Evolutionary conservation across 2,797 vertebrate genomes (phyloP), one percentile per base, ranked within the genome.

Genomic region (Holocentrus rufus): DNA sequence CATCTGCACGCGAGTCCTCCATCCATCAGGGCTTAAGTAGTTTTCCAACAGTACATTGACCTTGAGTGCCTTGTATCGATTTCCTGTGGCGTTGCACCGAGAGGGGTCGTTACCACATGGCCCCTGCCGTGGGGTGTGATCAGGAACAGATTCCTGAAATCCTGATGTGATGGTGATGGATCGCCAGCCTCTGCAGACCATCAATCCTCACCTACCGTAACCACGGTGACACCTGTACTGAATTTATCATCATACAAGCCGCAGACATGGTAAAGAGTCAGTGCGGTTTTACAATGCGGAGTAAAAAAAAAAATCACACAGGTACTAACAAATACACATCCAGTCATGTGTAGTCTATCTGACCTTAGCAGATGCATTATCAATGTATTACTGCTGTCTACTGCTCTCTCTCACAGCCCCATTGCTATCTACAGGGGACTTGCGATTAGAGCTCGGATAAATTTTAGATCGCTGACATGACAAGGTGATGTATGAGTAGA

Each of bases 1-100:
- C 93, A 89, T 95, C 93, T 93, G 92, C 92, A 92, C 93, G 91
- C 88, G 88, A 94, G 79, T 69, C 79, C 67, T 94, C 93, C 94
- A 97, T 98, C 95, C 92, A 93, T 98, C 97, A 98, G 93, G 85
- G 87, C 95, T 95, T 97, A 96, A 98, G 95, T 95, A 97, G 95
- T 96, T 97, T 97, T 96, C 95, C 95, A 97, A 95, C 95, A 97
- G 95, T 96, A 96, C 95, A 98, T 97, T 98, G 97, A 98, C 97
- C 97, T 98, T 98, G 96, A 98, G 94, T 95, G 95, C 71, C 69
- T 95, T 93, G 87, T 96, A 98, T 97, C 93, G 96, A 99, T 99
- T 99, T 98, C 96, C 95, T 94, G 95, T 96, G 96, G 95, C 91
- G 86, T 94, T 91, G 93, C 88, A 76, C 94, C 94, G 95, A 96